Evolutionary conservation across 1,140 invertebrate genomes (phyloP), one percentile per base, ranked within the genome.

Genomic region (Tetramorium alpestre): DNA sequence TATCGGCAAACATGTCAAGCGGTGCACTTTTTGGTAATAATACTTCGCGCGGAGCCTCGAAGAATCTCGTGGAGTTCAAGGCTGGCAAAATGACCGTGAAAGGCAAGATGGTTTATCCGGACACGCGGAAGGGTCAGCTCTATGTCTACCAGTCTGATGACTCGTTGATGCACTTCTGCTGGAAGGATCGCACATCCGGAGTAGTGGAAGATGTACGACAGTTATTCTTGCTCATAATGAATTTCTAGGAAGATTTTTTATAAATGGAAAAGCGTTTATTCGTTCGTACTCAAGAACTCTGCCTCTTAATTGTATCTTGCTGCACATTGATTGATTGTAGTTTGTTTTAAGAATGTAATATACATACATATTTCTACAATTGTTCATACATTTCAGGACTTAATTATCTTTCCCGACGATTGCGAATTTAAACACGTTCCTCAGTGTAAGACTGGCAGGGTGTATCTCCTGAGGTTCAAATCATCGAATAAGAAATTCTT

Each of bases 381-480:
- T 10, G 18, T 25, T 4, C 70, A 62, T 80, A 18, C 90, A 91
- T 94, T 95, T 2, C 92, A 98, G 98, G 99, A 99, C 96, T 96
- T 99, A 38, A 99, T 99, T 58, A 99, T 99, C 90, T 99, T 99
- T 90, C 99, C 99, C 44, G 99, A 99, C 95, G 99, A 99, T 95
- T 99, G 98, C 93, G 99, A 99, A 95, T 99, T 99, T 96, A 98
- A 99, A 84, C 97, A 97, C 90, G 98, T 99, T 0, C 96, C 97
- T 75, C 98, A 99, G 93, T 99, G 99, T 93, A 99, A 98, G 70
- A 99, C 99, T 70, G 99, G 99, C 3, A 96, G 99, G 90, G 99
- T 99, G 0, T 99, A 98, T 96, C 96, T 99, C 25, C 95, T 99
- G 8, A 99, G 99, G 95, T 99, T 99, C 93, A 99, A 99, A 94